Conservation (phyloP, 1,140 invertebrate genomes). For the Scaptomyza montana region DNA sequence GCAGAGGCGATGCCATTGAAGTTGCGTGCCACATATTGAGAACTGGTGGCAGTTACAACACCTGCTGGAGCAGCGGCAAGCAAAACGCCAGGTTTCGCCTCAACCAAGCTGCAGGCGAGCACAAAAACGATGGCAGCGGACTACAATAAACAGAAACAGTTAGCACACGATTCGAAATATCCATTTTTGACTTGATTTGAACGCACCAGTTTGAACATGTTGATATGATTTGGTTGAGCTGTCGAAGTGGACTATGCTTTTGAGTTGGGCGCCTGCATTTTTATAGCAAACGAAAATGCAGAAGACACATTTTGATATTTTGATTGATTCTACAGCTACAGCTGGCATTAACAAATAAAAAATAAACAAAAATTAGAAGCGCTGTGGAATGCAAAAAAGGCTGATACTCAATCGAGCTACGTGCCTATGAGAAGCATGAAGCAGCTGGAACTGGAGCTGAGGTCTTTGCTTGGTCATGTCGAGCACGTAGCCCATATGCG, state of each 20-base stretch:
- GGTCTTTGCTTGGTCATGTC: conserved; percentile 47
- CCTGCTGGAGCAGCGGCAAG: conserved; percentile 62
- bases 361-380: conserved; percentile 32
- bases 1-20: conserved; percentile 81
- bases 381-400: conserved; percentile 35
- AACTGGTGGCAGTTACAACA: conserved; percentile 84
- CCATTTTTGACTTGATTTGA: neutral
- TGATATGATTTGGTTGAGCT: conserved; percentile 60
- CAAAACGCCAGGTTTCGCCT: conserved; percentile 70
- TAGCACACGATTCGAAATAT: neutral
- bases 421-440: conserved; percentile 42
- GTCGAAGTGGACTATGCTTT: conserved; percentile 60
- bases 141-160: conserved; percentile 33
- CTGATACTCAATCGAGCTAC: conserved; percentile 41
- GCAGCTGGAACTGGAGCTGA: conserved; percentile 28
- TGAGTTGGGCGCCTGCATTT: conserved; percentile 46
- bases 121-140: conserved; percentile 67
- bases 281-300: conserved; percentile 46
- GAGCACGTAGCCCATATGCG: conserved; percentile 56
- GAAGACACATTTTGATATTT: conserved; percentile 33
- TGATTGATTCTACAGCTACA: conserved; percentile 61
- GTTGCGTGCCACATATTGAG: conserved; percentile 84
- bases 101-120: conserved; percentile 60
- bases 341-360: conserved; percentile 24
- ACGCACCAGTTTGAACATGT: conserved; percentile 82